Evolutionary conservation across 2,888 invertebrate genomes (phyloP).

Genomic region (Linnaemya vulpina): DNA sequence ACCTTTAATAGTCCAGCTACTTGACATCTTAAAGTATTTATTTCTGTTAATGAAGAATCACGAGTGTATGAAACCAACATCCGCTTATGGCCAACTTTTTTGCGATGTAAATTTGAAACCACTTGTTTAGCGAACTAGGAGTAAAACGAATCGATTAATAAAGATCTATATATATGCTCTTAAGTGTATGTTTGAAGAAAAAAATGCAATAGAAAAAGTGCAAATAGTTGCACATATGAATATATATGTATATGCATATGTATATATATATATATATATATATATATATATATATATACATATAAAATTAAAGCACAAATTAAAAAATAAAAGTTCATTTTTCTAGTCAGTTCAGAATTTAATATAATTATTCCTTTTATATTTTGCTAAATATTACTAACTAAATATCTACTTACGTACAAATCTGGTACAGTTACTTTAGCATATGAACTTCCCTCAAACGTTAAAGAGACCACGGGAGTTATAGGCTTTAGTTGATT

Average conservation of each 20-base stretch:
- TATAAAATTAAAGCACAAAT: no score
- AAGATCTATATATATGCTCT: no score
- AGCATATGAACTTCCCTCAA: slow-evolving; percentile 82
- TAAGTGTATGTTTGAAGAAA: no score
- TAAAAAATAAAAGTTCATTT: no score
- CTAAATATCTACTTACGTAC: slow-evolving; percentile 76
- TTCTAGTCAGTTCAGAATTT: no score
- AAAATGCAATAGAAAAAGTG: no score
- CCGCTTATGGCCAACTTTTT: slow-evolving; percentile 91
- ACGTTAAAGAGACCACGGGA: slow-evolving; percentile 81
- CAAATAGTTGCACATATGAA: no score
- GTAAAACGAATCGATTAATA: no score
- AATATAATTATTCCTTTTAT: background rate
- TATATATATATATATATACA: no score
- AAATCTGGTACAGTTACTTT: slow-evolving; percentile 83
- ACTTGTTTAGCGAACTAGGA: slow-evolving; percentile 85
- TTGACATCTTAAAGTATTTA: slow-evolving; percentile 87
- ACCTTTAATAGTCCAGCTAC: slow-evolving; percentile 87
- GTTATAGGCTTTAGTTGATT: slow-evolving; percentile 82
- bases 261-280: no score
- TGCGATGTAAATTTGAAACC: slow-evolving; percentile 91
- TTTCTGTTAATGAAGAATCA: slow-evolving; percentile 85
- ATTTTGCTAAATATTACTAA: background rate
- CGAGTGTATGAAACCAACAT: slow-evolving; percentile 89
- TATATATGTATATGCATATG: no score